Evolutionary conservation across 1,140 invertebrate species (phyloP).

Genomic region (Drosophila pruinosa): DNA sequence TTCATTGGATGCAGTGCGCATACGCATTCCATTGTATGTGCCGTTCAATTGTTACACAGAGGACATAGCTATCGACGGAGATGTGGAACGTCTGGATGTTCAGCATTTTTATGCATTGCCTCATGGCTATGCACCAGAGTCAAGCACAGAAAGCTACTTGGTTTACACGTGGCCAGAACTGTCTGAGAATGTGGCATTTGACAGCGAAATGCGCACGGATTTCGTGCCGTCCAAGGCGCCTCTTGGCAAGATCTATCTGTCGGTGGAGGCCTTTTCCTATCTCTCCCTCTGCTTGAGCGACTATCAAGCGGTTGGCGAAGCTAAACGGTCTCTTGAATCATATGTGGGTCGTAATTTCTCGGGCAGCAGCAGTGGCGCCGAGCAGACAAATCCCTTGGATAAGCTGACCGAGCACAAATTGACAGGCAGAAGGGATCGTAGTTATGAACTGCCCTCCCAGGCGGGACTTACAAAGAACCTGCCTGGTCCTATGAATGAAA

Average conservation of each 20-base stretch:
- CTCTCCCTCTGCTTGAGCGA: constrained; percentile 87
- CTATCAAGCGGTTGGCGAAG: constrained; percentile 84
- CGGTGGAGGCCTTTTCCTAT: constrained; percentile 86
- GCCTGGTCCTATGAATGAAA: constrained; percentile 89
- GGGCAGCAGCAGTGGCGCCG: constrained; percentile 54
- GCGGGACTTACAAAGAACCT: constrained; percentile 63
- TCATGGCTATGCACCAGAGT: constrained; percentile 93
- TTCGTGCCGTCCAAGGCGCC: constrained; percentile 93
- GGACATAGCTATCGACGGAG: constrained; percentile 53
- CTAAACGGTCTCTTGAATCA: constrained; percentile 84
- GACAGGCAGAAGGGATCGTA: constrained; percentile 9
- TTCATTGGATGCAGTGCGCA: constrained; percentile 89
- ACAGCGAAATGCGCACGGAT: constrained; percentile 93
- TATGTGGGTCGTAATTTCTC: constrained; percentile 85
- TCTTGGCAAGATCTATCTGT: constrained; percentile 88
- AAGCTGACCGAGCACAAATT: constrained; percentile 61
- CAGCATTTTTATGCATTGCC: constrained; percentile 87
- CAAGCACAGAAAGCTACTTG: constrained; percentile 90
- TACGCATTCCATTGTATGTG: constrained; percentile 78
- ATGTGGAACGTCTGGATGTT: constrained; percentile 40
- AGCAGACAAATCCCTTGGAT: constrained; percentile 59
- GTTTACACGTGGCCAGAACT: constrained; percentile 94
- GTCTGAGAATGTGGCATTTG: constrained; percentile 93
- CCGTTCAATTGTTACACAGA: constrained; percentile 64
- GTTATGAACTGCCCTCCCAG: constrained; percentile 51